Base-by-base conservation (phyloP, 1,140 invertebrate species). In the Protaetia brevitarsis region DNA sequence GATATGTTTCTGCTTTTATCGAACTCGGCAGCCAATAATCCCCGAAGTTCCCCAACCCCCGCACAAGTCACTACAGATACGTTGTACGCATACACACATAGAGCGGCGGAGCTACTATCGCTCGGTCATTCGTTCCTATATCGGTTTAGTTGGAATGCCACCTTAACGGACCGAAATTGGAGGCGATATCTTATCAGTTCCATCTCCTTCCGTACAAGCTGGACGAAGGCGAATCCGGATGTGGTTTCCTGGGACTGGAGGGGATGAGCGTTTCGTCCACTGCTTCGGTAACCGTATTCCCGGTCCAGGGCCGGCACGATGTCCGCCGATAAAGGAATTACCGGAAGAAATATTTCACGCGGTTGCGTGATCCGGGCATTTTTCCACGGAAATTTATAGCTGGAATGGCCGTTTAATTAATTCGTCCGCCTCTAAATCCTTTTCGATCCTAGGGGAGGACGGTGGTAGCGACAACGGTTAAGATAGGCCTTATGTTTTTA, bases 151-250 rank as follows among this genome's bases (percentile, higher is more conserved):
- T 63, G 67, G 41, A 56, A 56, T 31, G 64, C 61, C 60, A 66
- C 60, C 34, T 51, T 68, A 65, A 57, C 64, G 60, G 11, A 62
- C 64, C 31, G 37, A 64, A 65, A 68, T 66, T 63, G 60, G 56
- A 30, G 37, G 31, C 64, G 66, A 66, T 66, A 63, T 59, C 58
- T 68, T 68, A 68, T 66, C 68, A 58, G 65, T 31, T 19, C 60
- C 56, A 69, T 64, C 64, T 36, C 56, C n/a, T 11, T 7, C n/a
- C n/a, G n/a, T n/a, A n/a, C n/a, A n/a, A n/a, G n/a, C n/a, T n/a
- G n/a, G n/a, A 7, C n/a, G 10, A 11, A 11, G 34, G 34, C 34
- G 41, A 21, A 13, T 10, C 23, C 13, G 37, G n/a, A n/a, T 45
- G 41, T 2, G 41, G 2, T 45, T 45, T 45, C 23, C 13, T 13